Evolutionary conservation across 2,797 vertebrate species (phyloP).

Genomic region (Ibycter americanus): DNA sequence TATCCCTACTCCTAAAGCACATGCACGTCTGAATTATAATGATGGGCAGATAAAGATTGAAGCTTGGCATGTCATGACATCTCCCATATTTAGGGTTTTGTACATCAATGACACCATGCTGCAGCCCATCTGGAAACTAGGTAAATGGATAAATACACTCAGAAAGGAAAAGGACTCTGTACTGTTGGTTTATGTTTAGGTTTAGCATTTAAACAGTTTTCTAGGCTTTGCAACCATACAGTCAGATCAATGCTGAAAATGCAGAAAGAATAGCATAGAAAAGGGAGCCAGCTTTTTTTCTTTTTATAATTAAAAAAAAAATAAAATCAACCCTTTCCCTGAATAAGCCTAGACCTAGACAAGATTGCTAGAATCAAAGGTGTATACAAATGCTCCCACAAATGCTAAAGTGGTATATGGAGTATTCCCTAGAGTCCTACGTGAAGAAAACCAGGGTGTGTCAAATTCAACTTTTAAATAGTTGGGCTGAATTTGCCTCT

Average conservation of each 20-base stretch:
- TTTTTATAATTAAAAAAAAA: background rate
- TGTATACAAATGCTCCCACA: background rate
- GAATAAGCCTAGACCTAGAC: background rate
- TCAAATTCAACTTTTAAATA: background rate
- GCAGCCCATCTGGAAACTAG: background rate
- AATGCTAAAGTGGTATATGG: background rate
- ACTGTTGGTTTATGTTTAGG: background rate
- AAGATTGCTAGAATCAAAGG: background rate
- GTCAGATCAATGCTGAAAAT: background rate
- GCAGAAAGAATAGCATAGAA: background rate
- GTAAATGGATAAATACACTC: background rate
- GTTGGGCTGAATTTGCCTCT: background rate
- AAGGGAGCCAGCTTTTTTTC: background rate
- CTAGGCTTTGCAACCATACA: background rate
- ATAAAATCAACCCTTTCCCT: background rate
- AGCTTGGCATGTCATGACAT: background rate
- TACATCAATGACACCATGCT: rapidly evolving
- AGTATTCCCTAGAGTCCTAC: background rate
- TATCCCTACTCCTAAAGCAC: background rate
- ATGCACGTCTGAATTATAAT: background rate
- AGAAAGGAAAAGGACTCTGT: background rate
- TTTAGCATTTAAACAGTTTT: background rate
- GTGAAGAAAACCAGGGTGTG: background rate
- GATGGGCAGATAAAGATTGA: background rate
- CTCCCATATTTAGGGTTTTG: background rate